phyloP scores from a whole-genome alignment of 2,888 invertebrate genomes.

The Drosophila prostipennis region DNA sequence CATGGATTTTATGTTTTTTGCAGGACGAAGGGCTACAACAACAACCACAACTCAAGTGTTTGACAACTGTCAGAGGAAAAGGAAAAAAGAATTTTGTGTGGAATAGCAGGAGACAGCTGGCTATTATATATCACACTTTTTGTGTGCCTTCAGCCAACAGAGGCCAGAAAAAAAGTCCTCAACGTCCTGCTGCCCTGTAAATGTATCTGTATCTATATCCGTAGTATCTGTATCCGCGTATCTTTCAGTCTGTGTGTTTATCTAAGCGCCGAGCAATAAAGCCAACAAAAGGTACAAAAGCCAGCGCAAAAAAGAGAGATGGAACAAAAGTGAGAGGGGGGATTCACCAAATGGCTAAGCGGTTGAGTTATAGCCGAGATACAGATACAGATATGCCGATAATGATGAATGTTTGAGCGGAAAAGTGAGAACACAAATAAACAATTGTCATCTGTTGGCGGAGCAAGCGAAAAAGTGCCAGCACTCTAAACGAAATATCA shows the following conservation, averaged over 20 bases:
- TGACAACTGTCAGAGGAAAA: conserved; percentile 31
- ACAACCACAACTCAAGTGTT: conserved; percentile 33
- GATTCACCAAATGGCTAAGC: background rate
- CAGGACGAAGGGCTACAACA: conserved; percentile 29
- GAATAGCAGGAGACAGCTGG: conserved; percentile 26
- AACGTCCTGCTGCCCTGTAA: conserved; percentile 15
- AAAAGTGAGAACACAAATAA: conserved; percentile 37
- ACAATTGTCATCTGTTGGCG: conserved; percentile 37
- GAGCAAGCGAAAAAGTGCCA: conserved; percentile 13
- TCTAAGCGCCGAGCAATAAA: conserved; percentile 40
- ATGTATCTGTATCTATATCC: conserved; percentile 5
- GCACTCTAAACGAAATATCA: conserved; percentile 13
- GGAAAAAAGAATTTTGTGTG: conserved; percentile 2
- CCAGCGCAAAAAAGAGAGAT: conserved; percentile 22
- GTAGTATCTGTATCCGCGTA: conserved; percentile 5
- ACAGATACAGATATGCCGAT: conserved; percentile 29
- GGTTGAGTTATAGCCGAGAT: conserved; percentile 35
- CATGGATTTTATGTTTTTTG: conserved; percentile 11
- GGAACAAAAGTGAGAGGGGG: conserved; percentile 6
- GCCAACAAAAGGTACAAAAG: conserved; percentile 40
- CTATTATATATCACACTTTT: conserved; percentile 49
- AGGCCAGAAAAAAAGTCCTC: conserved; percentile 13
- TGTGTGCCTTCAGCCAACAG: conserved; percentile 34
- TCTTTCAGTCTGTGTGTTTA: conserved; percentile 31
- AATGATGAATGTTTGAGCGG: conserved; percentile 24